Conservation (phyloP, 2,797 vertebrate genomes). For the Meriones psammophilus region DNA sequence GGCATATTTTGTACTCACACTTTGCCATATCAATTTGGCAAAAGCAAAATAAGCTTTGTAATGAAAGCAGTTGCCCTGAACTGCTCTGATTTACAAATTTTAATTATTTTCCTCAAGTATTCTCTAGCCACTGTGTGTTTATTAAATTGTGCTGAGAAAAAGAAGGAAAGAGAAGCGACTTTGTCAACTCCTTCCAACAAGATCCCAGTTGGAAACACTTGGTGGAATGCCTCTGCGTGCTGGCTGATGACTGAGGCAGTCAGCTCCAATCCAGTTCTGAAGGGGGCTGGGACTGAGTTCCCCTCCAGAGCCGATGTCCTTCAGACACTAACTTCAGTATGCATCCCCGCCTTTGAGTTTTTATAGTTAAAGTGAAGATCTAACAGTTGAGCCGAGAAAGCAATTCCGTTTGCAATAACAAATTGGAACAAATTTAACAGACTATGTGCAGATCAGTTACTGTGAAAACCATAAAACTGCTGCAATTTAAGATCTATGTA, state of each 20-base stretch:
- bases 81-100: constrained; percentile 69
- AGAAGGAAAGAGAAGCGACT: constrained; percentile 10
- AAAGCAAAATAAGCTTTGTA: constrained; percentile 32
- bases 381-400: constrained; percentile 38
- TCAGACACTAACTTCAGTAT: neutral
- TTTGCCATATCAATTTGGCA: constrained; percentile 57
- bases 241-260: neutral
- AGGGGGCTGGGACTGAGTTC: neutral
- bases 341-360: neutral
- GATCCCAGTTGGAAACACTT: neutral
- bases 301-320: neutral
- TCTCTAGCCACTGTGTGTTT: constrained; percentile 28
- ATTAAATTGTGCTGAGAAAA: constrained; percentile 47
- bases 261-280: neutral
- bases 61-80: constrained; percentile 47
- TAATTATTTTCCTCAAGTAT: constrained; percentile 52
- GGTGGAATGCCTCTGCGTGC: neutral
- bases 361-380: neutral
- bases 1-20: constrained; percentile 29
- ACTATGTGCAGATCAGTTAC: neutral
- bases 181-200: neutral
- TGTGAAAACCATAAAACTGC: neutral
- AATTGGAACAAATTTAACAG: constrained; percentile 4
- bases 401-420: neutral
- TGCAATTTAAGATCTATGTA: neutral